Base-by-base conservation (phyloP, 35 echinoderm and acorn worm species). In the Heliocidaris tuberculata region DNA sequence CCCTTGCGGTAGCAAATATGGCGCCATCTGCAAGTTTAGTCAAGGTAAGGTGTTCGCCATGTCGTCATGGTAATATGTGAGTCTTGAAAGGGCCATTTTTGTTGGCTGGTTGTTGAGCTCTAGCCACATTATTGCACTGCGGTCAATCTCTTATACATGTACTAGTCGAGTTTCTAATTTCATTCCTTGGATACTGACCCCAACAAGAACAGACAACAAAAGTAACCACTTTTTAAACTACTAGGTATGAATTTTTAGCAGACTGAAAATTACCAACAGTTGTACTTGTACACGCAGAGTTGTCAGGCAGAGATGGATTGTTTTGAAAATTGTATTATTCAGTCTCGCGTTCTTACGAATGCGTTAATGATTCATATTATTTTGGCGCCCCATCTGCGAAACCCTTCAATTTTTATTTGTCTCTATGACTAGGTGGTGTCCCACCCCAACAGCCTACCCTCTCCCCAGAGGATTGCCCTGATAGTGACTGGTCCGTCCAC, bases 1-100 rank as follows among this genome's bases (percentile, higher is more conserved):
- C 48, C 9, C 48, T 2, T 93, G 91, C 24, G 27, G 10, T 48
- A 10, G 27, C 10, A 59, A 13, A 5, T 59, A 52, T 59, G 91
- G 91, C 50, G 91, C 91, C 91, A 15, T 93, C 0, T 93, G 91
- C 91, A 93, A 93, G 91, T 93, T 52, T 5, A 93, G 17, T 30
- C 48, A 48, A 30, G 91, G 91, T 93, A 93, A 56, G 4, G 31
- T 10, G 65, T 78, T 78, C 7, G 6, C 21, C 65, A 27, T 8
- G 21, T n/a, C 7, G 4, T 78, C 27, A 8, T 78, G n/a, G n/a
- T n/a, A n/a, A n/a, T 60, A 60, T 60, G 35, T 60, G 19, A 19
- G 59, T 19, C 5, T 9, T 2, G 59, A 12, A 15, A 19, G 12
- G 2, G 12, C 59, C 59, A 15, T 60, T 60, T 7, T 60, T 7